Evolutionary conservation across 2,888 invertebrate genomes (phyloP).

Genomic region (Nymphalis c-album): DNA sequence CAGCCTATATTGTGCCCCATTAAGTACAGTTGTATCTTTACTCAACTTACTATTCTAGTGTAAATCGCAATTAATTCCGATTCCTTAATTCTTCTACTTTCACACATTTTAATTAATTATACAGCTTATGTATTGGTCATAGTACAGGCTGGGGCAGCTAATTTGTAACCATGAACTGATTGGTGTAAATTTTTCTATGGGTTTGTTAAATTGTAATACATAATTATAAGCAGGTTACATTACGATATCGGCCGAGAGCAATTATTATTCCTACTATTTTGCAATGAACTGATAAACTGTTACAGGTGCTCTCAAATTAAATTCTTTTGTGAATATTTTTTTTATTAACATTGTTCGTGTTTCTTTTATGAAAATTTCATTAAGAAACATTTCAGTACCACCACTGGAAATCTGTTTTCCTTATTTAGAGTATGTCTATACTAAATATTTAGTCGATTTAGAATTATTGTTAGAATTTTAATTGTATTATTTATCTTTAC

Average conservation of each 20-base stretch:
- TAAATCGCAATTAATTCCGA: conserved; percentile 16
- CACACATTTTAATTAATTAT: conserved; percentile 3
- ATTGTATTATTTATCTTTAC: conserved; percentile 80
- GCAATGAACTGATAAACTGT: conserved; percentile 52
- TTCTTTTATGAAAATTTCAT: conserved; percentile 19
- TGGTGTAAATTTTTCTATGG: conserved; percentile 80
- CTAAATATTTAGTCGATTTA: conserved; percentile 79
- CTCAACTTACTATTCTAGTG: conserved; percentile 23
- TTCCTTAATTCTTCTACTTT: conserved; percentile 39
- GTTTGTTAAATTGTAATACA: conserved; percentile 71
- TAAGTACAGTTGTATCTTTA: conserved; percentile 20
- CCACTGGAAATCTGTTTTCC: conserved; percentile 67
- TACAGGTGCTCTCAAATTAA: conserved; percentile 60
- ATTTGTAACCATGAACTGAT: conserved; percentile 68
- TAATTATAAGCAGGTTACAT: conserved; percentile 51
- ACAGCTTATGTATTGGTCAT: conserved; percentile 33
- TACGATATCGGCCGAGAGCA: conserved; percentile 46
- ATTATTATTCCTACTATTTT: conserved; percentile 50
- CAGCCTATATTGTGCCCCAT: conserved; percentile 59
- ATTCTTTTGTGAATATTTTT: conserved; percentile 54
- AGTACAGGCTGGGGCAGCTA: conserved; percentile 68
- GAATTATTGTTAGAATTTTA: conserved; percentile 71
- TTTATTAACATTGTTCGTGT: conserved; percentile 41
- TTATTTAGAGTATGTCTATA: conserved; percentile 72
- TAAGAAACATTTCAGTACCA: conserved; percentile 51